Percentiles rank a stretch among this genome's conserved stretches.
phyloP scores from a whole-genome alignment of 2,888 invertebrate genomes.

The Apamea sordens region DNA sequence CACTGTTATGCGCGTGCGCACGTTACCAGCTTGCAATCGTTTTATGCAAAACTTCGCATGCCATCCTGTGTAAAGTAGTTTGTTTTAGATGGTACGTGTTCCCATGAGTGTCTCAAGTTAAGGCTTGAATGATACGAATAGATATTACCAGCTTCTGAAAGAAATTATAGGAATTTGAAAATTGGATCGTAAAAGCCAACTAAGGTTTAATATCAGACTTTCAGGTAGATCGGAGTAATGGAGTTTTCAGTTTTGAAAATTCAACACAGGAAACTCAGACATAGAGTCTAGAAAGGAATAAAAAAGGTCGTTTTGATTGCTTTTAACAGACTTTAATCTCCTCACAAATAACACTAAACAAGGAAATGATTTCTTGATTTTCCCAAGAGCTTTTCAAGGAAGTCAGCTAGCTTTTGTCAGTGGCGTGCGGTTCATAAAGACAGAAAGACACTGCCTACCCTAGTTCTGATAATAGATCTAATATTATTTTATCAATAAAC shows the following conservation, averaged over 20 bases:
- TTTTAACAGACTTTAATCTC: neutral
- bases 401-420: slow-evolving; percentile 13
- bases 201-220: neutral
- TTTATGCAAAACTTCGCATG: slow-evolving; percentile 49
- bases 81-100: slow-evolving; percentile 7
- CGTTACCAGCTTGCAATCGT: slow-evolving; percentile 36
- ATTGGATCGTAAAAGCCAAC: neutral
- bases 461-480: too few relatives aligned
- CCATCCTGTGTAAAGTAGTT: slow-evolving; percentile 37
- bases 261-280: neutral
- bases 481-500: too few relatives aligned
- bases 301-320: neutral
- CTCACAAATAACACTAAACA: neutral
- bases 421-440: too few relatives aligned
- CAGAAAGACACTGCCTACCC: too few relatives aligned
- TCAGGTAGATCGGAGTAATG: neutral
- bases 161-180: neutral
- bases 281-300: neutral
- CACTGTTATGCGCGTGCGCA: slow-evolving; percentile 58
- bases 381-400: slow-evolving; percentile 22
- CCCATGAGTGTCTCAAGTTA: neutral
- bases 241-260: neutral
- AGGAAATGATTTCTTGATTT: slow-evolving; percentile 5
- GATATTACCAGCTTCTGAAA: neutral
- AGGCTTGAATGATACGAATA: neutral